Evolutionary conservation across 1,140 invertebrate species (phyloP).

Genomic region (Ditylenchus dipsaci): DNA sequence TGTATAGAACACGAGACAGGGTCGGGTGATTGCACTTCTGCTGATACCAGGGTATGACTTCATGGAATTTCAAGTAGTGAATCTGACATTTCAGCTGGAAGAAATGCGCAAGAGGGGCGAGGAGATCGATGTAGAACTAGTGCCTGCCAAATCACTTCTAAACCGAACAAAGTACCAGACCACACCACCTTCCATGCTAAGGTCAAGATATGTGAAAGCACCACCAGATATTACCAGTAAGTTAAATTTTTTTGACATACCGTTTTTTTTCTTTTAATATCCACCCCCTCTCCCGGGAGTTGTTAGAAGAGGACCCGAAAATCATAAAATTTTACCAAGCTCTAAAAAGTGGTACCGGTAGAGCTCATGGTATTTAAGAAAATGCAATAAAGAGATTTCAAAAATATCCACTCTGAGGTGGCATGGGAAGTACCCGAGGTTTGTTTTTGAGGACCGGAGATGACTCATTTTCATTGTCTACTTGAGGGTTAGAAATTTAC

Average conservation of each 20-base stretch:
- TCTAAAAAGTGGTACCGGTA: no score
- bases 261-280: neutral
- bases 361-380: no score
- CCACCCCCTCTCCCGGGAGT: no score
- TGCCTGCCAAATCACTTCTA: slow-evolving; percentile 23
- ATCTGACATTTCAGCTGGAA: slow-evolving; percentile 13
- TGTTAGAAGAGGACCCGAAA: no score
- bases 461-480: no score
- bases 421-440: no score
- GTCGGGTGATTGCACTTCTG: neutral
- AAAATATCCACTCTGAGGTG: no score
- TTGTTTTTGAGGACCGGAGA: no score
- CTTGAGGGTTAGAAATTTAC: no score
- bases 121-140: slow-evolving; percentile 33
- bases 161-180: neutral
- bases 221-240: slow-evolving; percentile 24
- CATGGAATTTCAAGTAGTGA: neutral
- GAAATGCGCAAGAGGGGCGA: slow-evolving; percentile 25
- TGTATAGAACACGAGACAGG: neutral
- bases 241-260: neutral
- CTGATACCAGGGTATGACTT: neutral
- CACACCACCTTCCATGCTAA: neutral
- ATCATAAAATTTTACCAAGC: no score
- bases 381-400: no score
- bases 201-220: slow-evolving; percentile 19